Base-by-base conservation (phyloP, 2,113 vertebrate species). In the Amphiprion percula region DNA sequence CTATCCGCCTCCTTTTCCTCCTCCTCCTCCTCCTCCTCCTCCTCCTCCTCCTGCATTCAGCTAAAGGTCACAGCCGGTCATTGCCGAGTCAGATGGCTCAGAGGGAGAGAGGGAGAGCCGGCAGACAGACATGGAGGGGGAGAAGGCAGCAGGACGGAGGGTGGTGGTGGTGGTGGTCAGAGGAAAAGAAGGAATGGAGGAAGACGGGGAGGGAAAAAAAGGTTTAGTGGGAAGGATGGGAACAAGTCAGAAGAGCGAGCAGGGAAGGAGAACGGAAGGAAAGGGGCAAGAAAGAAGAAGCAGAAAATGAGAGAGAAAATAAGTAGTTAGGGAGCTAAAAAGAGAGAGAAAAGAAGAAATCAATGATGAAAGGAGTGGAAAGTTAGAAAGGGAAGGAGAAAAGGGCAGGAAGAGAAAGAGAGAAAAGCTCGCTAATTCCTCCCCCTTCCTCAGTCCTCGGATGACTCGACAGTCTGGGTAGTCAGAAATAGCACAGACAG, bases 381-480 rank as follows among this genome's bases (percentile, higher is more conserved):
- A 60, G 39, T 49, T 28, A 49, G 4, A 39, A 17, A 59, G n/a
- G 6, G 12, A 30, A 59, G 41, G 19, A 64, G 60, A 19, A 63
- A 33, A 24, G 41, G 49, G 19, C 30, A 71, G 65, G 19, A 56
- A 59, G 50, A 74, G 59, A 70, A 55, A 23, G 37, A 21, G 52
- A 67, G 67, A 73, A 44, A 39, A 52, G 53, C 73, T 59, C 2
- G 21, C 74, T 67, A 50, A 84, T 55, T 67, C 72, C 58, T 61
- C 76, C 69, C 26, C 30, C 54, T 47, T 28, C 47, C 75, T 72
- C 81, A 44, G 75, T 87, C 80, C 71, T 85, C 26, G 54, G 65
- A 90, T 93, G 90, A 93, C 91, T 92, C 79, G 81, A 74, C 89
- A 91, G 90, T 91, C 91, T 92, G 90, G 77, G 65, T 59, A 89